Base-by-base conservation (phyloP, 2,113 vertebrate genomes). In the Prinia subflava region DNA sequence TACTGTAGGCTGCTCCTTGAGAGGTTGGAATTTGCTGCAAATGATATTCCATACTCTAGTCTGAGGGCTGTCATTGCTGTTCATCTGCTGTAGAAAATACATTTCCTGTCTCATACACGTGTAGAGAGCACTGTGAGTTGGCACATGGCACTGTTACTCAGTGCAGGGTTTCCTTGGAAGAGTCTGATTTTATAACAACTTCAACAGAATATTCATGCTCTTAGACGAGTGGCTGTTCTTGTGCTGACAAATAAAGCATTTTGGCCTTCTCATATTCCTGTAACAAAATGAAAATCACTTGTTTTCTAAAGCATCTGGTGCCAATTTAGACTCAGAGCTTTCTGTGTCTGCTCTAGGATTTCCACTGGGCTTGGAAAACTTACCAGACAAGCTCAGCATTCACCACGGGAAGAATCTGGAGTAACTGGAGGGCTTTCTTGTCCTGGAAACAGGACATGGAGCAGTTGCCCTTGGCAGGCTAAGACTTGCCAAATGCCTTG, bases 361-460 rank as follows among this genome's bases (percentile, higher is more conserved):
- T 97, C 62, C 49, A 85, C 53, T 76, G 70, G 62, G 49, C 77
- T 94, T 0, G 3, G 94, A 92, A 96, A 89, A 91, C 91, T 94
- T 83, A 87, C 41, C 91, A 89, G 85, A 95, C 94, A 93, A 96
- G 90, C 83, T 95, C 68, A 57, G 90, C 80, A 91, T 96, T 97
- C 94, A 94, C 80, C 28, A 17, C 47, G 93, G 83, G 79, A 83
- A 77, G 50, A 84, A 78, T 64, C 64, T 88, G 71, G 77, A 57
- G 73, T 87, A 68, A 90, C 94, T 82, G 92, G 76, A 94, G 69
- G 90, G 86, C 90, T 94, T 92, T 85, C 76, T 90, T 94, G 83
- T 94, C 93, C 90, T 88, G 95, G 85, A 93, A 95, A 75, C 80
- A 93, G 94, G 93, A 94, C 90, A 46, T 88, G 85, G 41, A 90